A percentile compares a stretch with the other conserved stretches of the same genome.
phyloP scores from a whole-genome alignment of 2,797 vertebrate species.

The Scleropages formosus region DNA sequence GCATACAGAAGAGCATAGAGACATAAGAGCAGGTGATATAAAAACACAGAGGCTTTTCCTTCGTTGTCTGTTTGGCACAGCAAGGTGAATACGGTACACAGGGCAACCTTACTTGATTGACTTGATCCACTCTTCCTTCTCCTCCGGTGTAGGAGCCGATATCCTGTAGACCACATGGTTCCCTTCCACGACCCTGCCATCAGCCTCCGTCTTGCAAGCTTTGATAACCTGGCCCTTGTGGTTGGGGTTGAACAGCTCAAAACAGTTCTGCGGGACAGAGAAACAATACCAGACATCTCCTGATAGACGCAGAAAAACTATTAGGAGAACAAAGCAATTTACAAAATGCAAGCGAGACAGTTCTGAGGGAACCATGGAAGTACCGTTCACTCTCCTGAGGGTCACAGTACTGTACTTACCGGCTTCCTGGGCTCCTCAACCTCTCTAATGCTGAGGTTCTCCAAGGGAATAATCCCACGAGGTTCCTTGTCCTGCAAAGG shows the following conservation, averaged over 20 bases:
- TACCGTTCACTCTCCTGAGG: not conserved
- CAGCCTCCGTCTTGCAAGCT: constrained; percentile 96
- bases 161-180: constrained; percentile 97
- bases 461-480: constrained; percentile 91
- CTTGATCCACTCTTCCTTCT: constrained; percentile 99
- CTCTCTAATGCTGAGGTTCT: constrained; percentile 94
- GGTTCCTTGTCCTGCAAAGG: constrained; percentile 89
- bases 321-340: too few species aligned
- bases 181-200: constrained; percentile 93
- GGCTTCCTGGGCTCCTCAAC: constrained; percentile 94
- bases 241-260: constrained; percentile 93
- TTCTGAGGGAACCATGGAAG: not conserved
- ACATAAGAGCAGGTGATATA: too few species aligned
- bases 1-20: too few species aligned
- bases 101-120: constrained; percentile 85
- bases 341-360: too few species aligned
- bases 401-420: constrained; percentile 63
- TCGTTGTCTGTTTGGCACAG: too few species aligned
- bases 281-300: not conserved
- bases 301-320: too few species aligned
- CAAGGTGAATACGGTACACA: not conserved
- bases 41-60: too few species aligned
- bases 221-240: constrained; percentile 98
- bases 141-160: constrained; percentile 92
- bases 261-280: constrained; percentile 80